Conservation (phyloP, 2,888 invertebrate genomes). For the Laspeyria flexula region DNA sequence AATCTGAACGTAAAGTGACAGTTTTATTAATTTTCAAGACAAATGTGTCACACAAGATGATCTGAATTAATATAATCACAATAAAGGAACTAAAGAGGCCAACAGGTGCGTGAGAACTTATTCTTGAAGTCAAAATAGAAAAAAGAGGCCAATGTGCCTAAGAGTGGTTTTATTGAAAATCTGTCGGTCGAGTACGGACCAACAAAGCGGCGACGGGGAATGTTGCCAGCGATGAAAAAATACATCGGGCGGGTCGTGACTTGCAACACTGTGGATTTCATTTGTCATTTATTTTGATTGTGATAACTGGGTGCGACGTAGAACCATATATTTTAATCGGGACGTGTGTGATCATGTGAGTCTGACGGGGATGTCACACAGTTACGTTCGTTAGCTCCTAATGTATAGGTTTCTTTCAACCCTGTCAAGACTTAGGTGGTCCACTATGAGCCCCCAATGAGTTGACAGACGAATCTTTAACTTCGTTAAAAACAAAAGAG, state of each 20-base stretch:
- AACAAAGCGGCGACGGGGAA: conserved; percentile 75
- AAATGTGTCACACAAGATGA: conserved; percentile 22
- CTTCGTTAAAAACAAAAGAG: too few relatives aligned
- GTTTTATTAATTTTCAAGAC: conserved; percentile 15
- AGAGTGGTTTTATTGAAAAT: conserved; percentile 80
- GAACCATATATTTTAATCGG: conserved; percentile 58
- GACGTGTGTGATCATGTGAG: conserved; percentile 28
- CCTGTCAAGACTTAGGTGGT: conserved; percentile 26
- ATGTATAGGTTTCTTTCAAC: conserved; percentile 32
- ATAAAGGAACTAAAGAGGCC: conserved; percentile 41
- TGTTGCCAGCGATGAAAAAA: conserved; percentile 70
- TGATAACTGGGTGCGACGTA: conserved; percentile 70
- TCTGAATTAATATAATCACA: conserved; percentile 33
- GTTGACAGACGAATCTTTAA: neutral
- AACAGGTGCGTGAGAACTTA: conserved; percentile 82
- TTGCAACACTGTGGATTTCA: conserved; percentile 82
- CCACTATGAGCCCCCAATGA: conserved; percentile 2
- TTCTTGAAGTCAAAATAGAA: conserved; percentile 56
- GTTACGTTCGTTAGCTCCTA: conserved; percentile 27
- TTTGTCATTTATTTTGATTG: conserved; percentile 87
- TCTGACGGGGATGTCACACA: conserved; percentile 15
- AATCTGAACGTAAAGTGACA: neutral
- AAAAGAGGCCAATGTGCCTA: conserved; percentile 70
- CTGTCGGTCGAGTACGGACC: conserved; percentile 67
- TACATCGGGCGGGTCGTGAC: conserved; percentile 67